These are phyloP conservation scores for Drepanosiphum platanoidis DNA, from an alignment of 2,888 invertebrate species.

Conservation along the genomic window DNA sequence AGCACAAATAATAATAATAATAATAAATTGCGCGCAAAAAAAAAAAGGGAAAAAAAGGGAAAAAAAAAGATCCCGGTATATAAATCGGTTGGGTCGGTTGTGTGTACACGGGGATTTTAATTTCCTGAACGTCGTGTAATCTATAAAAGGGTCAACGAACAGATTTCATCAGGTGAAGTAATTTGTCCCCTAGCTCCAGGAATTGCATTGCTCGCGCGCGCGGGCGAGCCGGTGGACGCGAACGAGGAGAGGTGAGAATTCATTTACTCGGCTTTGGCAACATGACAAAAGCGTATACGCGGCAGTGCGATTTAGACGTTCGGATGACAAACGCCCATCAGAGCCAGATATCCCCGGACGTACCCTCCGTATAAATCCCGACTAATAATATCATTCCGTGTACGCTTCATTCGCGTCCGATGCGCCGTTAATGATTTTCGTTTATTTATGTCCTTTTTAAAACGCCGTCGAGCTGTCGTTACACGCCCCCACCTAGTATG, in stretches of 20 bases:
- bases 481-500: neutral
- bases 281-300: constrained; percentile 40
- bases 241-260: constrained; percentile 30
- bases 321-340: constrained; percentile 47
- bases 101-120: constrained; percentile 29
- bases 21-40: neutral
- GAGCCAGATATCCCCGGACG: constrained; percentile 11
- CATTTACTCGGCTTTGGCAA: constrained; percentile 55
- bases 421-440: constrained; percentile 14
- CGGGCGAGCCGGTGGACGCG: neutral
- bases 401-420: neutral
- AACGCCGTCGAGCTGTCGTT: neutral
- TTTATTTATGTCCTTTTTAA: constrained; percentile 6
- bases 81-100: constrained; percentile 16
- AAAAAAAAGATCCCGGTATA: neutral
- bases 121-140: constrained; percentile 55
- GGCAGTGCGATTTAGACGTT: constrained; percentile 49
- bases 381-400: constrained; percentile 40
- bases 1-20: neutral
- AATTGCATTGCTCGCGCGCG: neutral
- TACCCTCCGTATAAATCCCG: constrained; percentile 27
- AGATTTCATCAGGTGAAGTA: constrained; percentile 60
- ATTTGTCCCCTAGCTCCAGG: constrained; percentile 39
- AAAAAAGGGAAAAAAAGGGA: too few relatives aligned
- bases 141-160: constrained; percentile 59